These are phyloP conservation scores for Pogonophryne albipinna DNA, from an alignment of 2,797 vertebrate genomes.

Conservation along the genomic window DNA sequence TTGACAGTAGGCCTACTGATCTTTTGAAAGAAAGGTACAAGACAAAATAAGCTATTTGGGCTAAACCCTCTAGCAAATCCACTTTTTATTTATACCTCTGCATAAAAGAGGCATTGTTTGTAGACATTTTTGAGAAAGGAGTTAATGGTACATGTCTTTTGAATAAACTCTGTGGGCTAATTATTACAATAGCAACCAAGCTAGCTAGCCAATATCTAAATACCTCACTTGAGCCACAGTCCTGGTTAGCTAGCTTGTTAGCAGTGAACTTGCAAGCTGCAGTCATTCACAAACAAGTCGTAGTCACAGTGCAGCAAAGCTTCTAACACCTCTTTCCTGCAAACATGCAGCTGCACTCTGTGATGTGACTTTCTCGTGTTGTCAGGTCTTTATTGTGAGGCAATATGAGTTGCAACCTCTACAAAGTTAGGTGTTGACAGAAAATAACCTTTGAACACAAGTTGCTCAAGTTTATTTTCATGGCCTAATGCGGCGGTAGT, in stretches of 20 bases:
- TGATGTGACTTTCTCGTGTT: too few species aligned
- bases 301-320: neutral
- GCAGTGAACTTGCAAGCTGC: neutral
- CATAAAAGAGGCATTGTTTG: neutral
- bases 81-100: neutral
- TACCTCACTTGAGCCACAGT: neutral
- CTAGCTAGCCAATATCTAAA: neutral
- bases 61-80: neutral
- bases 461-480: conserved; percentile 8
- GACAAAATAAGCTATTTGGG: neutral
- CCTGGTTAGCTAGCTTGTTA: neutral
- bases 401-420: neutral
- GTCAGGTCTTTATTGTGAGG: neutral
- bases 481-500: neutral
- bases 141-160: too few species aligned
- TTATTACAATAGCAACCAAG: neutral
- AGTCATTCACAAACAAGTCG: neutral
- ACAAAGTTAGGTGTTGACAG: neutral
- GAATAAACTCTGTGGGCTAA: neutral
- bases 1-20: conserved; percentile 1
- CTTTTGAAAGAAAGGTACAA: neutral
- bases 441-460: neutral
- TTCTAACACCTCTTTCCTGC: neutral
- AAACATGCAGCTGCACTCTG: neutral
- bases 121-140: neutral